A percentile compares a stretch with the other conserved stretches of the same genome.
Conservation (phyloP, 64 coral and sea anemone genomes). For the Anthopleura sola region DNA sequence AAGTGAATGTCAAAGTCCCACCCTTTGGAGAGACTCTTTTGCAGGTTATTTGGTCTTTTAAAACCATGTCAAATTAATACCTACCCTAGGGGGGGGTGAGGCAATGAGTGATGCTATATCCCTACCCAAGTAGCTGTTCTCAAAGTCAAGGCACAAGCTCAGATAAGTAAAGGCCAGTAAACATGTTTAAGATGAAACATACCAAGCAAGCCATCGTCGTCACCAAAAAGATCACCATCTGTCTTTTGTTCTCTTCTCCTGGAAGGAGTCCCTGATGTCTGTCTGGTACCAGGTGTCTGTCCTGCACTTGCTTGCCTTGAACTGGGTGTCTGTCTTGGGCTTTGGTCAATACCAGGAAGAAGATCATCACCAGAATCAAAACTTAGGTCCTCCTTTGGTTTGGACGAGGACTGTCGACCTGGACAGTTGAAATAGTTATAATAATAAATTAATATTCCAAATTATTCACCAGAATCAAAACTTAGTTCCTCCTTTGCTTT, state of each 20-base stretch:
- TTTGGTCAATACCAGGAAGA: conserved; percentile 69
- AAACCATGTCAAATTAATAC: no score
- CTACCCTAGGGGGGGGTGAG: no score
- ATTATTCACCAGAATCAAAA: no score
- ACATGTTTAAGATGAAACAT: neutral
- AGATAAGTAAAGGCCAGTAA: neutral
- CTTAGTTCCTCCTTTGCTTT: no score
- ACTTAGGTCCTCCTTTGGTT: conserved; percentile 64
- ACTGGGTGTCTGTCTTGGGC: neutral
- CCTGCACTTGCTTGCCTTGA: neutral
- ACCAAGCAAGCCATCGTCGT: conserved; percentile 67
- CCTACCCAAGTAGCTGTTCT: no score
- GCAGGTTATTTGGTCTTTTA: no score
- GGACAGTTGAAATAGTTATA: neutral
- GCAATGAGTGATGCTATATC: no score
- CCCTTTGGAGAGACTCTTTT: no score
- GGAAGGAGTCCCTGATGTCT: neutral
- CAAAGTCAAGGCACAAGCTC: no score
- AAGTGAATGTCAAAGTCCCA: no score
- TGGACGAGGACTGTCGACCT: neutral
- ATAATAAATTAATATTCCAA: neutral
- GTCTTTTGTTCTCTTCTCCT: conserved; percentile 11
- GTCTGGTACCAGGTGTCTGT: neutral
- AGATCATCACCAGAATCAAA: conserved; percentile 82
- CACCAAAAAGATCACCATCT: conserved; percentile 70